Evolutionary conservation across 2,888 invertebrate species (phyloP).

Genomic region (Linnaemya vulpina): DNA sequence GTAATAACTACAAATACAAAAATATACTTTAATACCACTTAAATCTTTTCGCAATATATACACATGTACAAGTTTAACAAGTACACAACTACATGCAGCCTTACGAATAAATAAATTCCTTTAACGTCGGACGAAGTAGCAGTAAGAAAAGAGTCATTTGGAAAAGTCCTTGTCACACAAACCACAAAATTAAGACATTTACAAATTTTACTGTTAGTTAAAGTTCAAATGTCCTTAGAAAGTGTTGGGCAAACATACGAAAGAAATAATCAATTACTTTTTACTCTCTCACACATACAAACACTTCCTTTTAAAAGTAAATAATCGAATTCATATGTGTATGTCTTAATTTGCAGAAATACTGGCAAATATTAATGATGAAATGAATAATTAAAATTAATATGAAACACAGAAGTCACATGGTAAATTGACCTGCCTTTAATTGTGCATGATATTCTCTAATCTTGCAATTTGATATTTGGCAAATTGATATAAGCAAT

Average conservation of each 20-base stretch:
- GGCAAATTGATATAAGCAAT: no score
- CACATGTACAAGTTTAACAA: neutral
- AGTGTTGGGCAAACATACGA: slow-evolving; percentile 45
- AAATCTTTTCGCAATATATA: slow-evolving; percentile 45
- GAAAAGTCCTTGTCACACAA: slow-evolving; percentile 63
- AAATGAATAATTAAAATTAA: slow-evolving; percentile 42
- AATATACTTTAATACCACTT: slow-evolving; percentile 16
- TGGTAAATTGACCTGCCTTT: slow-evolving; percentile 15
- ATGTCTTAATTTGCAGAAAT: neutral
- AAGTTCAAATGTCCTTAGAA: slow-evolving; percentile 62
- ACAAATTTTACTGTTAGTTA: slow-evolving; percentile 63
- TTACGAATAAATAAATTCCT: slow-evolving; percentile 5
- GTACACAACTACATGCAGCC: neutral
- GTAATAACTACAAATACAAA: slow-evolving; percentile 23
- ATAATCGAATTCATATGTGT: slow-evolving; percentile 2
- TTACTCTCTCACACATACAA: neutral
- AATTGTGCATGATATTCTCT: slow-evolving; percentile 6
- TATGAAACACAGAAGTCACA: slow-evolving; percentile 33
- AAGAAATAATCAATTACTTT: slow-evolving; percentile 53
- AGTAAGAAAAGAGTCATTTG: slow-evolving; percentile 42
- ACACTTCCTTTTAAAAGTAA: neutral
- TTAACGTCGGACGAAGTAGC: neutral
- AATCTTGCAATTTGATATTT: no score
- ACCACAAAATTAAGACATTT: slow-evolving; percentile 71
- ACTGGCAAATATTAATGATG: slow-evolving; percentile 27